Evolutionary conservation across 2,113 vertebrate genomes (phyloP), one percentile per base, ranked within the genome.

Genomic region (Scytalopus superciliaris): DNA sequence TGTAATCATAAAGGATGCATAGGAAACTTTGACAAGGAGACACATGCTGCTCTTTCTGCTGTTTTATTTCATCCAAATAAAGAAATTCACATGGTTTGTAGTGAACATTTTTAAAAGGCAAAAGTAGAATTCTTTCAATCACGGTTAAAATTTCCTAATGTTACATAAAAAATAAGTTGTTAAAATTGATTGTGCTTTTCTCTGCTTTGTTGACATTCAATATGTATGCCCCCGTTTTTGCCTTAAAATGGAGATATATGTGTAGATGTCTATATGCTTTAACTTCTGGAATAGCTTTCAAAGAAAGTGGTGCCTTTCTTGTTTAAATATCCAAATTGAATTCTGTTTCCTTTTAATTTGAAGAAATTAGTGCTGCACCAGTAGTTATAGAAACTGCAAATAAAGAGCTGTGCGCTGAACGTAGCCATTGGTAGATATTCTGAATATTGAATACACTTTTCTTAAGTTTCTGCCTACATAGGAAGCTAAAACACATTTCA

Each of bases 361-460:
- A 78, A 86, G 55, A 74, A 90, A 89, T 89, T 81, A 94, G 35
- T 70, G 42, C 76, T 90, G 55, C 33, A 67, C 39, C 44, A 89
- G 80, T 93, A 94, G 84, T 75, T 80, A 95, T 63, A 87, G 93
- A 90, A 95, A 90, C 86, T 60, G 73, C 64, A 89, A 67, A 86
- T 62, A 69, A 69, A 80, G 72, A 86, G 39, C 15, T 59, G 47
- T 59, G 30, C 80, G 21, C 59, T 86, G 67, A 66, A 40, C 72
- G 66, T 39, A 81, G 62, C 16, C 21, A 57, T 69, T 4, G 3
- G 35, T 33, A 77, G 55, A 77, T 92, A 93, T 62, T 85, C n/a
- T 62, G 52, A 87, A 47, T 85, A 40, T 8, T 69, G 31, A 83
- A 44, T 39, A 53, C 25, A 84, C 22, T 77, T 92, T 94, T 72